Evolutionary conservation across 1,140 invertebrate genomes (phyloP), one percentile per base, ranked within the genome.

Genomic region (Teleopsis dalmanni): DNA sequence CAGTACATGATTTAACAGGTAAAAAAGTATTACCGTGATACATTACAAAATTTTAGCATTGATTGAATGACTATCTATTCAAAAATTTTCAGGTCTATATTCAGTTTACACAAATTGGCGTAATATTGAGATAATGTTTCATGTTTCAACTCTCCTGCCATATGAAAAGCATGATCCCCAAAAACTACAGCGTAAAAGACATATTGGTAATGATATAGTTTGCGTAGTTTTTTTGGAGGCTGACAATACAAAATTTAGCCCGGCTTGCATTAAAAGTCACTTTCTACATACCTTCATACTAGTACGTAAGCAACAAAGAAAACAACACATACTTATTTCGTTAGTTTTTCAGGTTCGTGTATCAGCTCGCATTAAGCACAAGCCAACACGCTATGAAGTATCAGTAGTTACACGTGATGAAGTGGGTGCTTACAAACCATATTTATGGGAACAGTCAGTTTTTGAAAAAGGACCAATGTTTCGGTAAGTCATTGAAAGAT

Each of bases 171-270:
- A 88, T 46, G 93, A 97, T 72, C 81, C 89, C 11, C 94, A 98
- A 71, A 95, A 97, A 73, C 71, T 97, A 42, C 91, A 96, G 63
- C 80, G 92, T 50, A 96, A 96, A 71, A 78, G 92, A 21, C 92
- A 96, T 70, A 96, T 96, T 48, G 93, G 91, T 53, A 98, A 98
- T 71, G 95, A 99, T 69, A 98, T 98, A 54, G 94, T 99, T 8
- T 94, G 94, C 53, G 87, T 99, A 31, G 89, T 98, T 34, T 94
- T 93, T 65, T 73, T 94, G 33, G 89, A 92, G 74, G 88, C 89
- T 4, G 90, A 95, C 62, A 91, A 92, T 60, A 94, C 91, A 1
- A 79, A 81, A 6, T 95, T 95, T 70, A 92, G 87, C 52, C 91
- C 91, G 13, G 83, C 88, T 48, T 94, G 89, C 70, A 94, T 94